Evolutionary conservation across 2,113 vertebrate genomes (phyloP).

Genomic region (Channa maculata): DNA sequence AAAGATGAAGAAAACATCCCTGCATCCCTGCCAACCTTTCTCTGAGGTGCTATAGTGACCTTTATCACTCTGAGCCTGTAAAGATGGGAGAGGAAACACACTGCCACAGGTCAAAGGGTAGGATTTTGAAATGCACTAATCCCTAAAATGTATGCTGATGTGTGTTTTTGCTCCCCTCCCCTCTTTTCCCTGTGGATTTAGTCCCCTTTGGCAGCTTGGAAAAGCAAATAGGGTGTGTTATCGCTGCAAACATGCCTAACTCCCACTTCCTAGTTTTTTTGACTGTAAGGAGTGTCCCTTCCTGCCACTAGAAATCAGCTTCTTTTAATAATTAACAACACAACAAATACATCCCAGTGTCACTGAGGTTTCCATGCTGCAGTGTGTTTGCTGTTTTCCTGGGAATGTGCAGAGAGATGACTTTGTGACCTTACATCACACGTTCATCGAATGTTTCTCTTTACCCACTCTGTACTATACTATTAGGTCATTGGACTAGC

Average conservation of each 20-base stretch:
- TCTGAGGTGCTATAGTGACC: conserved; percentile 53
- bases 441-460: conserved; percentile 26
- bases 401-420: conserved; percentile 10
- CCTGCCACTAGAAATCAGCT: conserved; percentile 26
- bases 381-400: conserved; percentile 9
- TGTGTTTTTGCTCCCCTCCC: conserved; percentile 63
- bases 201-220: conserved; percentile 54
- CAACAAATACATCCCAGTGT: conserved; percentile 20
- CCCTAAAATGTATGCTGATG: conserved; percentile 53
- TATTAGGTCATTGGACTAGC: conserved; percentile 31
- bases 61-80: conserved; percentile 46
- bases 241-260: conserved; percentile 58
- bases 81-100: conserved; percentile 36
- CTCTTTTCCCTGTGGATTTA: conserved; percentile 50
- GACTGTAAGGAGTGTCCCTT: conserved; percentile 33
- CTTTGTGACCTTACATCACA: conserved; percentile 4
- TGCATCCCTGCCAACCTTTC: conserved; percentile 44
- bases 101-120: conserved; percentile 65
- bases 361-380: neutral
- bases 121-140: conserved; percentile 67
- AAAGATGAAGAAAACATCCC: conserved; percentile 42
- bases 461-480: neutral
- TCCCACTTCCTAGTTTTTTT: conserved; percentile 68
- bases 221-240: conserved; percentile 74
- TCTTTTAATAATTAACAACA: conserved; percentile 71